Evolutionary conservation across 2,797 vertebrate genomes (phyloP).

Genomic region (Botia almorhae): DNA sequence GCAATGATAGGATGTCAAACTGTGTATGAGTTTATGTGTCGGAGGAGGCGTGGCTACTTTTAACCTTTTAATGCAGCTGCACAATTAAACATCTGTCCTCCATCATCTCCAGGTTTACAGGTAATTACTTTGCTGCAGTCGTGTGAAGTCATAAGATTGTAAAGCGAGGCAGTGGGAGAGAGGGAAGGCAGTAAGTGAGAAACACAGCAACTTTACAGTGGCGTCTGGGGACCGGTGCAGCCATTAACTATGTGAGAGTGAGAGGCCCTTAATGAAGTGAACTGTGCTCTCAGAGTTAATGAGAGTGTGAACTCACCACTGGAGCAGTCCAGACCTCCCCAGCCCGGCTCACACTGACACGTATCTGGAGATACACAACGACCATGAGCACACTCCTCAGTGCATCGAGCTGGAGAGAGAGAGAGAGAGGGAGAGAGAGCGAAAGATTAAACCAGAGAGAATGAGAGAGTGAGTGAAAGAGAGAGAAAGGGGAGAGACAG

Average conservation of each 20-base stretch:
- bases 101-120: slow-evolving; percentile 30
- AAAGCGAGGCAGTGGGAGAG: slow-evolving; percentile 20
- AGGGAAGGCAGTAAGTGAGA: slow-evolving; percentile 46
- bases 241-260: slow-evolving; percentile 59
- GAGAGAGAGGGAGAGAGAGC: slow-evolving; percentile 19
- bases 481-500: too few species aligned
- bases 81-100: slow-evolving; percentile 6
- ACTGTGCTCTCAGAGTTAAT: slow-evolving; percentile 69
- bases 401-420: slow-evolving; percentile 85
- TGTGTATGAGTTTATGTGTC: too few species aligned
- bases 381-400: slow-evolving; percentile 94
- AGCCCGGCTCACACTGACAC: slow-evolving; percentile 97
- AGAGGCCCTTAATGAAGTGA: slow-evolving; percentile 66
- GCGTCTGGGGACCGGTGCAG: slow-evolving; percentile 57
- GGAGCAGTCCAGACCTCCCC: slow-evolving; percentile 97
- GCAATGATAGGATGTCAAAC: too few species aligned
- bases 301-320: slow-evolving; percentile 90
- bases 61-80: not conserved
- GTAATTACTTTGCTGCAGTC: not conserved
- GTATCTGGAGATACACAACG: slow-evolving; percentile 97
- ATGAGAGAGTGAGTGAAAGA: too few species aligned
- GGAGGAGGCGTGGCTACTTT: too few species aligned
- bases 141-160: not conserved
- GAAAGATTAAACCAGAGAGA: too few species aligned
- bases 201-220: slow-evolving; percentile 55